Base-by-base conservation (phyloP, 92 coral and sea anemone genomes). In the Umimayanthus chanpuru region DNA sequence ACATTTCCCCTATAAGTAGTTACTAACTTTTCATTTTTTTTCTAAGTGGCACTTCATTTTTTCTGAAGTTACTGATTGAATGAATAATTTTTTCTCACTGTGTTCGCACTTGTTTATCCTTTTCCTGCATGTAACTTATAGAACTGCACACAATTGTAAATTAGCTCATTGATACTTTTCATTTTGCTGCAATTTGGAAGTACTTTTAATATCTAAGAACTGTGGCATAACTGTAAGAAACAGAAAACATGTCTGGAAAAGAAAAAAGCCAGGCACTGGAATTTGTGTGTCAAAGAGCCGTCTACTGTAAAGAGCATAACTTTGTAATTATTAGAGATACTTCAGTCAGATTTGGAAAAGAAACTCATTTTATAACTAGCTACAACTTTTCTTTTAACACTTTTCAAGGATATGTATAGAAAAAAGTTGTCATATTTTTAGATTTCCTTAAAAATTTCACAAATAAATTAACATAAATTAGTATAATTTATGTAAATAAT, bases 321-420 rank as follows among this genome's bases (percentile, higher is more conserved):
- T 83, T 71, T 83, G 65, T 40, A 49, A 10, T 6, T 58, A 61
- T 83, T 61, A 56, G 12, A 83, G 47, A 4, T 15, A 66, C 15
- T 26, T 83, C 78, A 16, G 16, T 44, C 79, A 83, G 55, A 83
- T 28, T 83, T 83, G 50, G 87, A 49, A 67, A 30, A 83, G 16
- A 83, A 71, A 81, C 30, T 71, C 26, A 50, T 21, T 18, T 49
- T 9, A 44, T 32, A 25, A 86, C 21, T 15, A 67, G 56, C 89
- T 86, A 44, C 89, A 86, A 76, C 68, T 53, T 73, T 65, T 65
- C 23, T 61, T 61, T 61, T 61, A 15, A 61, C 68, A 61, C 68
- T 61, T 61, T 61, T 41, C 44, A 41, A 41, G 7, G 44, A 41
- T 41, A 1, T 41, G 44, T 41, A 41, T 41, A 1, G 44, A 6